Evolutionary conservation across 2,113 vertebrate species (phyloP).

Genomic region (Planiliza haematocheilus): DNA sequence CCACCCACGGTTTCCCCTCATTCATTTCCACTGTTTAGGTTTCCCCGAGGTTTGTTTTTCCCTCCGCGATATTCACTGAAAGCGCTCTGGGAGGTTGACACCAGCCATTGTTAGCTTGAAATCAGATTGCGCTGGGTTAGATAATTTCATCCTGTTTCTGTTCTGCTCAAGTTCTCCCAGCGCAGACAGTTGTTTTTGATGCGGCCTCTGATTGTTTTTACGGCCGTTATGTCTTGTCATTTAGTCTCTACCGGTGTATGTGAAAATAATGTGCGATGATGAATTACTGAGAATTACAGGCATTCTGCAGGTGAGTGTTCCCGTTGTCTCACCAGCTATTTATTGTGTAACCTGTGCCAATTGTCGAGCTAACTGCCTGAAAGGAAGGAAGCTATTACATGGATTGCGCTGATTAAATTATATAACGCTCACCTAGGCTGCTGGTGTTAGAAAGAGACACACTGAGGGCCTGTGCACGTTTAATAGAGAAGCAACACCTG

Average conservation of each 20-base stretch:
- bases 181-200: constrained; percentile 21
- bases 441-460: background rate
- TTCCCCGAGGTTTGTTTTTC: constrained; percentile 61
- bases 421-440: constrained; percentile 9
- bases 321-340: constrained; percentile 29
- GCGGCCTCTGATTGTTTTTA: constrained; percentile 27
- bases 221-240: background rate
- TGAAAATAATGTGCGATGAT: constrained; percentile 9
- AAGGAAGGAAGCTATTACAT: constrained; percentile 38
- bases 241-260: background rate
- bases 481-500: constrained; percentile 45
- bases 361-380: constrained; percentile 18
- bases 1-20: constrained; percentile 56
- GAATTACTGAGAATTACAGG: constrained; percentile 9
- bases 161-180: constrained; percentile 7
- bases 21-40: constrained; percentile 55
- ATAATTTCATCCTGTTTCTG: constrained; percentile 46
- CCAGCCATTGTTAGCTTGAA: constrained; percentile 53
- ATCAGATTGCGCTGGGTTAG: constrained; percentile 41
- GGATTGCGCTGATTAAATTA: constrained; percentile 31
- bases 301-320: background rate
- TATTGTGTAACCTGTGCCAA: constrained; percentile 11
- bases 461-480: constrained; percentile 7
- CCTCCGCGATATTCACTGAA: constrained; percentile 25
- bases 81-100: constrained; percentile 22